Evolutionary conservation across 1,140 invertebrate species (phyloP).

Genomic region (Drosophila melanogaster): DNA sequence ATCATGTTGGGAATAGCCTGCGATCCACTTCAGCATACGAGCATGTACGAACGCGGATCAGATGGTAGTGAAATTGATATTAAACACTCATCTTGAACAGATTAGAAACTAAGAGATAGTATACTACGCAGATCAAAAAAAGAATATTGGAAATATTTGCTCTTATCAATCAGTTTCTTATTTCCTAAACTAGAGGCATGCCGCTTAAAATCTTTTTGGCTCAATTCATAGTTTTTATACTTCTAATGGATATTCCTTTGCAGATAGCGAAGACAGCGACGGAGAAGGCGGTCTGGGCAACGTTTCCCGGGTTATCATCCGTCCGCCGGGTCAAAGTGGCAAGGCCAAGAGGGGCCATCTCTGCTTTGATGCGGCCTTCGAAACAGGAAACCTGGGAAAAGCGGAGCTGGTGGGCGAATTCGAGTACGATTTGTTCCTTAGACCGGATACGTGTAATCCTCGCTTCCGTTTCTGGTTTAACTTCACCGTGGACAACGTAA

Average conservation of each 20-base stretch:
- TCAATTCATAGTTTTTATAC: too few relatives aligned
- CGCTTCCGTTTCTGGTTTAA: slow-evolving; percentile 98
- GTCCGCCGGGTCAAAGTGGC: slow-evolving; percentile 96
- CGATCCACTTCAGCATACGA: slow-evolving; percentile 88
- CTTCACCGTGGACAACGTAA: slow-evolving; percentile 98
- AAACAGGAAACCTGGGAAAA: slow-evolving; percentile 97
- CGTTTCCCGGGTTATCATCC: slow-evolving; percentile 95
- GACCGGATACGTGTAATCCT: slow-evolving; percentile 98
- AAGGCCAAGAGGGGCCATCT: slow-evolving; percentile 93
- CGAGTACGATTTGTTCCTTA: slow-evolving; percentile 98
- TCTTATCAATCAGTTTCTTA: neutral
- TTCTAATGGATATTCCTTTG: slow-evolving; percentile 11
- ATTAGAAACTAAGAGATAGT: neutral
- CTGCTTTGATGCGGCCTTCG: slow-evolving; percentile 98
- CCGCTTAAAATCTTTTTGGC: too few relatives aligned
- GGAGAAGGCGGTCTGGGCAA: slow-evolving; percentile 97
- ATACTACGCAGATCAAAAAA: slow-evolving; percentile 16
- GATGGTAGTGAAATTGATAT: slow-evolving; percentile 83
- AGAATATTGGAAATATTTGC: neutral
- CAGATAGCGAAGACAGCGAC: slow-evolving; percentile 98
- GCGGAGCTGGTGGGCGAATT: slow-evolving; percentile 97
- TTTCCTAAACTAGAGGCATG: too few relatives aligned
- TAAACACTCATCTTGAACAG: neutral
- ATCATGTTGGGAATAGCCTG: slow-evolving; percentile 83
- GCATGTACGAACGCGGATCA: slow-evolving; percentile 87